A percentile compares a stretch with the other conserved stretches of the same genome.
Conservation (phyloP, 2,113 vertebrate genomes). For the Nycticryphes semicollaris region DNA sequence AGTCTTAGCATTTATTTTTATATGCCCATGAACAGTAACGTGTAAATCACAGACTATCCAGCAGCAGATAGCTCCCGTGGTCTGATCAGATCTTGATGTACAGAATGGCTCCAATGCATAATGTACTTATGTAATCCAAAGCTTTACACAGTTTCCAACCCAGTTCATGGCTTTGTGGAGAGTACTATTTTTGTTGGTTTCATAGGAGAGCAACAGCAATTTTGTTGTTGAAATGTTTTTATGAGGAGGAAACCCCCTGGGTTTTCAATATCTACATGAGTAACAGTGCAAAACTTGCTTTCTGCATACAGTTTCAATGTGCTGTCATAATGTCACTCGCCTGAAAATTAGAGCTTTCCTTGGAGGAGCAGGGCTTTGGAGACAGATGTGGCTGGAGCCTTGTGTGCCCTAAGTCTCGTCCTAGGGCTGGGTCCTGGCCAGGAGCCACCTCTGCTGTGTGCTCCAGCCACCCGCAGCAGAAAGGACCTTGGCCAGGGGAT, state of each 20-base stretch:
- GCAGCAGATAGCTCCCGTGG: background rate
- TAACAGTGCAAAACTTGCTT: background rate
- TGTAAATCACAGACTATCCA: background rate
- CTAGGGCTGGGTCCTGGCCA: background rate
- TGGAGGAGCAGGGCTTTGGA: background rate
- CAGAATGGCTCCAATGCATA: background rate
- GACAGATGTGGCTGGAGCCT: background rate
- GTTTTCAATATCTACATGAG: background rate
- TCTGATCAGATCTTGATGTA: background rate
- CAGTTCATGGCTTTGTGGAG: background rate
- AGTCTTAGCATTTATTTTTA: background rate
- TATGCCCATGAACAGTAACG: background rate
- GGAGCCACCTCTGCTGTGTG: fast-evolving
- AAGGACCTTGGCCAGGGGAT: background rate
- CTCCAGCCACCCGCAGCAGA: background rate
- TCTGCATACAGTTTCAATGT: background rate
- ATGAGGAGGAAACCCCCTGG: no score
- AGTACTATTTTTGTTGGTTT: background rate
- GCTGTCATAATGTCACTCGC: background rate
- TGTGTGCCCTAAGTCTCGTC: fast-evolving
- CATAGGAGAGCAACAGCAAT: background rate
- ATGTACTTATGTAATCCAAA: background rate
- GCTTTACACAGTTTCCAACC: background rate
- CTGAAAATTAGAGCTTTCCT: background rate
- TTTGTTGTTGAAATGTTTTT: background rate